Evolutionary conservation across 2,888 invertebrate species (phyloP).

Genomic region (Ectemnius cavifrons): DNA sequence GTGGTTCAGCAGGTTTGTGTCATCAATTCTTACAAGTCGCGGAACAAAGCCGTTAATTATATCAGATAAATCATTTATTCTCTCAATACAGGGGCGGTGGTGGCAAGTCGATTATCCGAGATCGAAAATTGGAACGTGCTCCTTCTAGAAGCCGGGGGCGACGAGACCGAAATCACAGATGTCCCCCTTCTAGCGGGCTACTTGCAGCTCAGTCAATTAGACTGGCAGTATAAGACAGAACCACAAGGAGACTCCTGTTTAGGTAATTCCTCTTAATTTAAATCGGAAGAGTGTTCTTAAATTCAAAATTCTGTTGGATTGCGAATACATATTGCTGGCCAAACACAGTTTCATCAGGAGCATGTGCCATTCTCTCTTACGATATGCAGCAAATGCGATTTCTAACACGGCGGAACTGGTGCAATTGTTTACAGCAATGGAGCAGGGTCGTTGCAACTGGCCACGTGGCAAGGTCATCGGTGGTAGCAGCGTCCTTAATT

Average conservation of each 20-base stretch:
- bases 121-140: constrained; percentile 89
- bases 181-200: constrained; percentile 93
- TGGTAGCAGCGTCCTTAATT: constrained; percentile 93
- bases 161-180: constrained; percentile 94
- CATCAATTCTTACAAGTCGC: too few relatives aligned
- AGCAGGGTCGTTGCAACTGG: constrained; percentile 92
- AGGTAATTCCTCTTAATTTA: constrained; percentile 79
- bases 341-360: too few relatives aligned
- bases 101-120: constrained; percentile 90
- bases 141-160: constrained; percentile 91
- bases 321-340: too few relatives aligned
- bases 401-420: too few relatives aligned
- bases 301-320: too few relatives aligned
- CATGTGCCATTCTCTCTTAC: too few relatives aligned
- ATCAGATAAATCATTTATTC: not conserved
- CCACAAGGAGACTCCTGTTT: constrained; percentile 90
- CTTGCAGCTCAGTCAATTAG: constrained; percentile 90
- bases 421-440: constrained; percentile 83
- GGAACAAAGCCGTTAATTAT: too few relatives aligned
- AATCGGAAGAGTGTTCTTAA: too few relatives aligned
- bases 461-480: constrained; percentile 95
- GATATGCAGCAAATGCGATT: too few relatives aligned
- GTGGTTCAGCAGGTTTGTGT: constrained; percentile 88
- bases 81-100: constrained; percentile 83
- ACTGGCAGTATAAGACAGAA: constrained; percentile 96